Base-by-base conservation (phyloP, 2,888 invertebrate species). In the Lasioglossum figueresi region DNA sequence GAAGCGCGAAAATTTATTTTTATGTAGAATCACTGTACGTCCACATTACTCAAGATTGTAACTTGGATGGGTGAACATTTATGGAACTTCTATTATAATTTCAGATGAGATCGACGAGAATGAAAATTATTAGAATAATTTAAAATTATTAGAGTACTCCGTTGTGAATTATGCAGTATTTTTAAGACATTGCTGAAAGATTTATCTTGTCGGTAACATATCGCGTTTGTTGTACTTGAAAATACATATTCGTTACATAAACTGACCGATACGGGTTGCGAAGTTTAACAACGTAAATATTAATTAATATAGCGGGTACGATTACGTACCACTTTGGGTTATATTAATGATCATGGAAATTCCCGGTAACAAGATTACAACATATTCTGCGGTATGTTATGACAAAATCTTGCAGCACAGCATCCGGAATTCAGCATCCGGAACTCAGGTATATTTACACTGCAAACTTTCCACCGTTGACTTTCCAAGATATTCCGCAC, bases 391-490 rank as follows among this genome's bases (percentile, higher is more conserved):
- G 37, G 40, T 40, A 40, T 40, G 70, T 70, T 37, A 70, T 37
- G 70, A 70, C 37, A 70, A 70, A 70, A 70, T 70, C 70, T 40
- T 70, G 37, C 40, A 40, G 37, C 14, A 5, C 40, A 70, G 37
- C 40, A 40, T 12, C 40, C n/a, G n/a, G 40, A 70, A 40, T 14
- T 40, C 70, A 2, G 40, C 40, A 40, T 12, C 40, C n/a, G n/a
- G 40, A 70, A 40, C n/a, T 40, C 70, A 2, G 40, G n/a, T n/a
- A n/a, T 70, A 70, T 70, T 70, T 70, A 70, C 70, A 70, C 70
- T 70, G 70, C 40, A 70, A 70, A 70, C 70, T 70, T 70, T 70
- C 37, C 70, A 40, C n/a, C 70, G 70, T 70, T 70, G n/a, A 70
- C 70, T 70, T 70, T 70, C n/a, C 70, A 70, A 70, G 70, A 70